Percentiles rank a stretch among this genome's conserved stretches.
Evolutionary conservation across 2,797 vertebrate species (phyloP).

Genomic region (Enteromius argenteus): DNA sequence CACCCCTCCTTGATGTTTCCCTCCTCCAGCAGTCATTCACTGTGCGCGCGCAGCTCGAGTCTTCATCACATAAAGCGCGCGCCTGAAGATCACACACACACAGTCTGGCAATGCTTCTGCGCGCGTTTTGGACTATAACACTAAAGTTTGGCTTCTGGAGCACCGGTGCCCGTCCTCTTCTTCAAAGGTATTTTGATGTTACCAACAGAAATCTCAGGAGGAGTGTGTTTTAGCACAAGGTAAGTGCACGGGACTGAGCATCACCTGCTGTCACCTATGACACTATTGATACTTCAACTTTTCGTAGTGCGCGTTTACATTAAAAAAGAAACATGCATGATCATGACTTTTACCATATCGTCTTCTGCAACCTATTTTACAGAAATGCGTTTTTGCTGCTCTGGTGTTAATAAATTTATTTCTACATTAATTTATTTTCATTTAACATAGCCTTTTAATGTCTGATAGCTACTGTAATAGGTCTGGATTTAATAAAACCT

Average conservation of each 20-base stretch:
- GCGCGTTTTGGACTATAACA: conserved; percentile 65
- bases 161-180: conserved; percentile 30
- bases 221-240: conserved; percentile 86
- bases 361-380: not conserved
- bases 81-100: conserved; percentile 70
- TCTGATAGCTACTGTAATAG: not conserved
- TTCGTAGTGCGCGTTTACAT: not conserved
- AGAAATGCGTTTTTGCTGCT: not conserved
- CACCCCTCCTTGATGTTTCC: conserved; percentile 24
- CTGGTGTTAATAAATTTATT: not conserved
- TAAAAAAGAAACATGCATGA: not conserved
- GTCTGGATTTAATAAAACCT: not conserved
- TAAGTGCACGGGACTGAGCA: conserved; percentile 62
- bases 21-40: conserved; percentile 65
- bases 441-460: not conserved
- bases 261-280: not conserved
- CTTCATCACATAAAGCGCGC: conserved; percentile 67
- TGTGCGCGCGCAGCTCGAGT: conserved; percentile 73
- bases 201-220: conserved; percentile 83
- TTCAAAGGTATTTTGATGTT: conserved; percentile 76
- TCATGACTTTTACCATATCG: too few species aligned
- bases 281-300: not conserved
- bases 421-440: not conserved
- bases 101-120: conserved; percentile 70
- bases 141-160: conserved; percentile 25